Conservation (phyloP, 53 echinoderm and acorn worm species). For the Pentamera pediparva region DNA sequence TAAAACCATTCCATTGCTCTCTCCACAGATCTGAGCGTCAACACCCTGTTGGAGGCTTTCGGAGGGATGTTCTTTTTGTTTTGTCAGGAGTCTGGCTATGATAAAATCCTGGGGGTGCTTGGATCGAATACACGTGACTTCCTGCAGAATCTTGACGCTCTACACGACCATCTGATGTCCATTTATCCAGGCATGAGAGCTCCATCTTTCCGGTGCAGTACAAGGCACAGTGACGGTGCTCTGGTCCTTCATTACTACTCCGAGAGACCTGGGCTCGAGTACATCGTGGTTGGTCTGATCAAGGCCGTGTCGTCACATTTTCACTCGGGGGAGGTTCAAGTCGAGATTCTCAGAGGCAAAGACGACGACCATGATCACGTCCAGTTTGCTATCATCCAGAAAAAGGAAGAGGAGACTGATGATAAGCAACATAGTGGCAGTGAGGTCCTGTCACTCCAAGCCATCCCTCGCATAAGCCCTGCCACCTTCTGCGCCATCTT, state of each 20-base stretch:
- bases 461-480: constrained; percentile 68
- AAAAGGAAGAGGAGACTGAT: constrained; percentile 35
- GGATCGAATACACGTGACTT: constrained; percentile 90
- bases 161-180: constrained; percentile 89
- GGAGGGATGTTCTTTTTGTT: constrained; percentile 96
- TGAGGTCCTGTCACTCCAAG: constrained; percentile 43
- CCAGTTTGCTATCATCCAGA: constrained; percentile 87
- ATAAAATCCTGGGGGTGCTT: constrained; percentile 82
- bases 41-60: constrained; percentile 83
- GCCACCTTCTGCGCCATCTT: constrained; percentile 79
- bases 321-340: constrained; percentile 74
- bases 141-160: constrained; percentile 92
- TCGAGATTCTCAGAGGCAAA: constrained; percentile 76
- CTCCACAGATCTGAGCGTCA: constrained; percentile 67
- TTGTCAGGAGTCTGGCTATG: constrained; percentile 97
- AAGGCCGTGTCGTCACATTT: constrained; percentile 73
- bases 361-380: constrained; percentile 94
- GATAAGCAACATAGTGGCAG: constrained; percentile 23
- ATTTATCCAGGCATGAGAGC: constrained; percentile 98
- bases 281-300: constrained; percentile 88
- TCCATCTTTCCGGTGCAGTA: constrained; percentile 91
- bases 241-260: constrained; percentile 97
- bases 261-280: constrained; percentile 81
- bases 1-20: neutral
- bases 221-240: constrained; percentile 82